phyloP scores from a whole-genome alignment of 2,113 vertebrate genomes.

The Eulemur rufifrons region DNA sequence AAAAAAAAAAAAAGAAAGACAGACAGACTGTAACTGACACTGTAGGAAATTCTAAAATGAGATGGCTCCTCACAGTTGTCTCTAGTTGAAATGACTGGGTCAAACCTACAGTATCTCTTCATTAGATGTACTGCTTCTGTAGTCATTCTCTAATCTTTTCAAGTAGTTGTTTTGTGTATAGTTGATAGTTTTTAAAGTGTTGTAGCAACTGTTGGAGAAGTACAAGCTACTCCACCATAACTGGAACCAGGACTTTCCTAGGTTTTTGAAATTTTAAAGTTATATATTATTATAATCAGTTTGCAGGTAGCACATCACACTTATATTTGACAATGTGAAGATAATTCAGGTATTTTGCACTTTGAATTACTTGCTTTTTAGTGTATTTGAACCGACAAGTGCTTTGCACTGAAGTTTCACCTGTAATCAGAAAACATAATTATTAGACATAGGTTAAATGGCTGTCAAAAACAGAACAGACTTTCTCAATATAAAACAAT shows the following conservation, averaged over 20 bases:
- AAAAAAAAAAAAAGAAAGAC: background rate
- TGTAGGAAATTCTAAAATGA: background rate
- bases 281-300: background rate
- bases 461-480: background rate
- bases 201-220: background rate
- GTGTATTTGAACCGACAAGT: conserved; percentile 20
- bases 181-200: background rate
- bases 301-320: background rate
- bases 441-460: background rate
- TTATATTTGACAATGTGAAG: background rate
- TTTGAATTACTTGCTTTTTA: background rate
- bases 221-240: background rate
- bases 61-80: background rate
- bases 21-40: background rate
- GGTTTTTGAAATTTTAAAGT: background rate
- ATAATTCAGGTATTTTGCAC: background rate
- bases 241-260: background rate
- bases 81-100: background rate
- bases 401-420: background rate
- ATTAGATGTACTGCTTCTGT: background rate
- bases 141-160: background rate
- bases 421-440: conserved; percentile 9
- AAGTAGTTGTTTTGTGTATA: background rate
- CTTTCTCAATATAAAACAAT: background rate
- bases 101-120: background rate